Evolutionary conservation across 2,888 invertebrate genomes (phyloP).

Genomic region (Stenichneumon culpator): DNA sequence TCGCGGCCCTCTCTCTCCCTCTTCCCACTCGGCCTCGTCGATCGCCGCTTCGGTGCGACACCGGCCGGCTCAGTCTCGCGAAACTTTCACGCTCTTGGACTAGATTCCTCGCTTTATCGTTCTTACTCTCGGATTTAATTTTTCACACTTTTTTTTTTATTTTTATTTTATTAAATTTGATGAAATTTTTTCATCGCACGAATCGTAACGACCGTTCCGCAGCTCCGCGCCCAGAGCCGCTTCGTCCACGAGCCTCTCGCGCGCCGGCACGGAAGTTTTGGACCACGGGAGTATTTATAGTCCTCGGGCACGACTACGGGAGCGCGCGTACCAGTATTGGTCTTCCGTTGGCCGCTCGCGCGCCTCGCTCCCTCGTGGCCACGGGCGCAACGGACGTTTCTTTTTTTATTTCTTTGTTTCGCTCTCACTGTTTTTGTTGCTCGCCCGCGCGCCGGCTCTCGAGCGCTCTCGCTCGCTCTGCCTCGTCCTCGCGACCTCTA

Average conservation of each 20-base stretch:
- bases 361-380: slow-evolving; percentile 17
- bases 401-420: slow-evolving; percentile 45
- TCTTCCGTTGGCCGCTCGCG: slow-evolving; percentile 39
- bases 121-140: background rate
- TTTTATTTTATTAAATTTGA: background rate
- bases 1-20: slow-evolving; percentile 17
- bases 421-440: slow-evolving; percentile 53
- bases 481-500: slow-evolving; percentile 70
- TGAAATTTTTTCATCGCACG: background rate
- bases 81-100: no score
- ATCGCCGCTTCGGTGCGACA: background rate
- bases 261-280: slow-evolving; percentile 60
- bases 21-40: slow-evolving; percentile 37
- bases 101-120: no score
- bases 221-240: slow-evolving; percentile 5
- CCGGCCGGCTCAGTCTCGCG: no score
- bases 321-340: slow-evolving; percentile 44
- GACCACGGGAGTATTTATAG: slow-evolving; percentile 62
- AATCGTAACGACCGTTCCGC: background rate
- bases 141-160: background rate
- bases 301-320: slow-evolving; percentile 28
- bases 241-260: slow-evolving; percentile 25
- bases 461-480: slow-evolving; percentile 72
- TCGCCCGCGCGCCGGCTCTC: slow-evolving; percentile 73
- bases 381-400: slow-evolving; percentile 3